Evolutionary conservation across 2,888 invertebrate species (phyloP).

Genomic region (Trachelus troglodyta): DNA sequence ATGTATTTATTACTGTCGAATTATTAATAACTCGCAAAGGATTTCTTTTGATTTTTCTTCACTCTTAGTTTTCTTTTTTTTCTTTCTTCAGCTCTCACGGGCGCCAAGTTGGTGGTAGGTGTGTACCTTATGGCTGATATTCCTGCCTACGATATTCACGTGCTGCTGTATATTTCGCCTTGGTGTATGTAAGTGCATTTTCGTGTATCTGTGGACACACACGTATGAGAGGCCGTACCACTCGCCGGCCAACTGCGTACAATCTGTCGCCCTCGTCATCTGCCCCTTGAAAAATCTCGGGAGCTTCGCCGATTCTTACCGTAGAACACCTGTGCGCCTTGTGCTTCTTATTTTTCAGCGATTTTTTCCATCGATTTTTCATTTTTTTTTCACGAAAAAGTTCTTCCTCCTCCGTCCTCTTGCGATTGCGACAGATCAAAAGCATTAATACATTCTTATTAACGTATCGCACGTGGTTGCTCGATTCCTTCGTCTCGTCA

Average conservation of each 20-base stretch:
- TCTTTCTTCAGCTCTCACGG: slow-evolving; percentile 10
- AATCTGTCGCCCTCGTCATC: not conserved
- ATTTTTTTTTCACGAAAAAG: not conserved
- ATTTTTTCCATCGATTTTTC: not conserved
- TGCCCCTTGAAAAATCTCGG: not conserved
- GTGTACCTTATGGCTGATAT: not conserved
- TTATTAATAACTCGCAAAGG: not conserved
- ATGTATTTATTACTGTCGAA: not conserved
- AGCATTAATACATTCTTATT: not conserved
- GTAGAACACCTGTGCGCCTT: not conserved
- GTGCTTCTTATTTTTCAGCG: not conserved
- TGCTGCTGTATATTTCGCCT: not conserved
- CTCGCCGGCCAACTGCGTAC: not conserved
- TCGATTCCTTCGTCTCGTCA: too few species aligned
- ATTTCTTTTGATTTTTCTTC: slow-evolving; percentile 18
- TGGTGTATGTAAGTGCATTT: not conserved
- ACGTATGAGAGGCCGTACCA: not conserved
- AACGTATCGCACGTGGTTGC: not conserved
- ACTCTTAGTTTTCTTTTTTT: slow-evolving; percentile 1
- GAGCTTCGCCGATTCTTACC: not conserved
- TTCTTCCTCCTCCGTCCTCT: not conserved
- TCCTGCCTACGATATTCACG: not conserved
- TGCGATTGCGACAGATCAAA: not conserved
- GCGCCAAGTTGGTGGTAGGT: not conserved
- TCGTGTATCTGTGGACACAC: not conserved